Evolutionary conservation across 2,888 invertebrate genomes (phyloP), one percentile per base, ranked within the genome.

Genomic region (Desoria tigrina): DNA sequence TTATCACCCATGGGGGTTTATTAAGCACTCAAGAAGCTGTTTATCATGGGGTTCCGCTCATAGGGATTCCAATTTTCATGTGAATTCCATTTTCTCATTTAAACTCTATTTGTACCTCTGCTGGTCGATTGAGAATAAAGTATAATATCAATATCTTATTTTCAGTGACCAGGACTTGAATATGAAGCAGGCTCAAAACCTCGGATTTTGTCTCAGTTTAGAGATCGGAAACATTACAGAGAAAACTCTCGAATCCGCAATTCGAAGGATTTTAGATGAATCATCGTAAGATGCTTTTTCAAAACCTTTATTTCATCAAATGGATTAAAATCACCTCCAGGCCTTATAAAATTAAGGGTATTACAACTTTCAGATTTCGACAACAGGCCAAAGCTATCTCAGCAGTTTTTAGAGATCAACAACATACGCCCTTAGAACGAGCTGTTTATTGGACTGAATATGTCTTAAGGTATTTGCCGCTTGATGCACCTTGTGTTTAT

Each of bases 1-100:
- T 88, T 75, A 83, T 89, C 74, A 84, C 86, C 0, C 88, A 88
- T 76, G 87, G 87, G 6, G 88, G 88, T 1, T 81, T 86, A 65
- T 85, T 87, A 69, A 85, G 87, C 45, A 81, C 86, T 1, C 83
- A 84, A 73, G 88, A 88, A 78, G 83, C 87, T 0, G 81, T 82
- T 53, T 86, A 81, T 77, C 81, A 86, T 74, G 86, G 84, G 18
- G 83, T 86, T 0, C 86, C 86, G 1, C 79, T 85, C 57, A 77
- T 85, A 57, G 82, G 83, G 51, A 80, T 85, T 66, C 45, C 45
- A 45, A 18, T 45, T 45, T 45, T 45, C 16, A n/a, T 16, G 32
- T 32, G 11, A 32, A 11, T 32, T 32, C 6, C 11, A n/a, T n/a
- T n/a, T n/a, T n/a, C n/a, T n/a, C n/a, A n/a, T n/a, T n/a, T n/a